A percentile compares a stretch with the other conserved stretches of the same genome.
These are phyloP conservation scores for Nemotelus nigrinus DNA, from an alignment of 2,888 invertebrate species.

Conservation along the genomic window DNA sequence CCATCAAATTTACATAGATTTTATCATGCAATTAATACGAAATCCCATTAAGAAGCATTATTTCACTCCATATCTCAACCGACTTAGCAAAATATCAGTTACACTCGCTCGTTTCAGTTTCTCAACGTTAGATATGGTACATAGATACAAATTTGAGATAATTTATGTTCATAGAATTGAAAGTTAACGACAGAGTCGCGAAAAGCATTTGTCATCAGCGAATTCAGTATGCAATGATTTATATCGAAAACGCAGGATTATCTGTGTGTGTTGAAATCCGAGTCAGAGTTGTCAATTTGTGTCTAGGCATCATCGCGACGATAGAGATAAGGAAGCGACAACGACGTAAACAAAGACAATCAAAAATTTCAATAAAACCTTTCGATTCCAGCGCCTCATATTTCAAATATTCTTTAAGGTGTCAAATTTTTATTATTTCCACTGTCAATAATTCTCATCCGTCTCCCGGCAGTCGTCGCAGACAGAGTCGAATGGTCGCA, in stretches of 20 bases:
- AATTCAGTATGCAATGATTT: background rate
- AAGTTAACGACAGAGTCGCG: background rate
- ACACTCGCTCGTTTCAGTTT: background rate
- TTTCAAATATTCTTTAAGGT: slow-evolving; percentile 16
- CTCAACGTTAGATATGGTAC: too few relatives aligned
- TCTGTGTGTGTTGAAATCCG: background rate
- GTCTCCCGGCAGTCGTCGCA: background rate
- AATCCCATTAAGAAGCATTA: background rate
- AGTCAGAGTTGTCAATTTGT: slow-evolving; percentile 9
- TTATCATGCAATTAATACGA: background rate
- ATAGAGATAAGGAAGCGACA: background rate
- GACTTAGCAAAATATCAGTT: background rate
- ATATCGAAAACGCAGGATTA: background rate
- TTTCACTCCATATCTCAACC: background rate
- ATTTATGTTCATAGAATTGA: background rate
- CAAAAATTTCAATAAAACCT: background rate
- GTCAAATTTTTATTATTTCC: slow-evolving; percentile 15
- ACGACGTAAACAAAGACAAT: background rate
- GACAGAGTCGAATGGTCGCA: background rate
- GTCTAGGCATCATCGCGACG: background rate
- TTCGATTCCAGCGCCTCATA: background rate
- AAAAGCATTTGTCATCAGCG: slow-evolving; percentile 1
- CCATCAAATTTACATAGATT: background rate
- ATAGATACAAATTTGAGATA: background rate
- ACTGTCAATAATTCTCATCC: background rate